phyloP scores from a whole-genome alignment of 2,888 invertebrate species.

The Leuctra nigra region DNA sequence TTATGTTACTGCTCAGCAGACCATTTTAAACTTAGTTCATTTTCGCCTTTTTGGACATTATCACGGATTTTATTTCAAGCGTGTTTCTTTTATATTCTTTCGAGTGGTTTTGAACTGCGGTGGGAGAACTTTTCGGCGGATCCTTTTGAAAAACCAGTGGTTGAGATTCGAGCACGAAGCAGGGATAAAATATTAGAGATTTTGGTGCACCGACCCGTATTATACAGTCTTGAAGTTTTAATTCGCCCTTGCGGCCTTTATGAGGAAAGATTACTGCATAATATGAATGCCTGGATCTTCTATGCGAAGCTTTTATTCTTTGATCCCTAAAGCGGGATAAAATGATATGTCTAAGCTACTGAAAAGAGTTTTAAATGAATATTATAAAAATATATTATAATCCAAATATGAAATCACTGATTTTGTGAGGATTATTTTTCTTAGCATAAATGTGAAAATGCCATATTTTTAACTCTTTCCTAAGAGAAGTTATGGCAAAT shows the following conservation, averaged over 20 bases:
- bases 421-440: too few species aligned
- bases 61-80: neutral
- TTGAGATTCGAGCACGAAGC: too few species aligned
- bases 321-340: too few species aligned
- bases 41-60: neutral
- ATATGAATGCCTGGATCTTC: too few species aligned
- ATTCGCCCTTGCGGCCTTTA: too few species aligned
- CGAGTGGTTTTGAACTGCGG: neutral
- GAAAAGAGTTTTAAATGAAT: too few species aligned
- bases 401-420: too few species aligned
- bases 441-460: neutral
- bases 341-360: too few species aligned
- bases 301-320: too few species aligned
- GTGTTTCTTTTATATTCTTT: neutral
- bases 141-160: neutral
- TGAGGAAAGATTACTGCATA: too few species aligned
- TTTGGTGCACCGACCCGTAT: neutral
- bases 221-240: too few species aligned
- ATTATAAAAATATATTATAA: too few species aligned
- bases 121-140: neutral
- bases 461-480: neutral
- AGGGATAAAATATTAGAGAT: neutral
- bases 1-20: neutral
- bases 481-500: neutral
- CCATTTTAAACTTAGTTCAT: neutral